These are phyloP conservation scores for Lycia hirtaria DNA, from an alignment of 2,888 invertebrate species.

Conservation along the genomic window DNA sequence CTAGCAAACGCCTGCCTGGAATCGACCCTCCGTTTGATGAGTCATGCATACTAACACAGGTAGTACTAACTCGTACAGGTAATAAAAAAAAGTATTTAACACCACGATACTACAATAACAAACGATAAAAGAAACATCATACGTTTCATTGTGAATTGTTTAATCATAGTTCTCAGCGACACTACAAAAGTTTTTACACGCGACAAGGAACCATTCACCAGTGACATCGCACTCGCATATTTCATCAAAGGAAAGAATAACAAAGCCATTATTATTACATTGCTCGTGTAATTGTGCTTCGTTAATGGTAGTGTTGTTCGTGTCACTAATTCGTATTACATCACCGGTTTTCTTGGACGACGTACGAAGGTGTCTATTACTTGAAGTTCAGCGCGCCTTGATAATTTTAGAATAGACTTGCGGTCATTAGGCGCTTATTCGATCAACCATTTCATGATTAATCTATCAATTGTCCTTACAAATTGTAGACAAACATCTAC, in stretches of 20 bases:
- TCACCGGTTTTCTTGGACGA: constrained; percentile 8
- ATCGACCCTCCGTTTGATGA: too few species aligned
- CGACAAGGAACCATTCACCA: constrained; percentile 10
- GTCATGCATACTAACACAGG: too few species aligned
- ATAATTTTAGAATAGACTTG: background rate
- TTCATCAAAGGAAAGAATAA: constrained; percentile 15
- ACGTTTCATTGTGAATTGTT: constrained; percentile 7
- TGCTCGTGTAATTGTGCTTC: constrained; percentile 11
- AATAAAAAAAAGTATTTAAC: too few species aligned
- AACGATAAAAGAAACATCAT: background rate
- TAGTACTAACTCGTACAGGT: too few species aligned
- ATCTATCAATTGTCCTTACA: background rate
- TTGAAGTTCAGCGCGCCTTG: background rate
- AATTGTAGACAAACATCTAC: background rate
- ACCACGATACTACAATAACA: too few species aligned
- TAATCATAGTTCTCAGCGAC: background rate
- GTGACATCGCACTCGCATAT: constrained; percentile 8
- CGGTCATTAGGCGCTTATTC: background rate
- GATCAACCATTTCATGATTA: background rate
- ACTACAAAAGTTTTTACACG: background rate
- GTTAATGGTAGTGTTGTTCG: constrained; percentile 13
- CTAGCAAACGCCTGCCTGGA: too few species aligned
- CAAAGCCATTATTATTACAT: constrained; percentile 19
- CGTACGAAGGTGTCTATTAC: background rate
- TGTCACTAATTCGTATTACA: constrained; percentile 18